Evolutionary conservation across 2,888 invertebrate species (phyloP), one percentile per base, ranked within the genome.

Genomic region (Boloria euphrosyne): DNA sequence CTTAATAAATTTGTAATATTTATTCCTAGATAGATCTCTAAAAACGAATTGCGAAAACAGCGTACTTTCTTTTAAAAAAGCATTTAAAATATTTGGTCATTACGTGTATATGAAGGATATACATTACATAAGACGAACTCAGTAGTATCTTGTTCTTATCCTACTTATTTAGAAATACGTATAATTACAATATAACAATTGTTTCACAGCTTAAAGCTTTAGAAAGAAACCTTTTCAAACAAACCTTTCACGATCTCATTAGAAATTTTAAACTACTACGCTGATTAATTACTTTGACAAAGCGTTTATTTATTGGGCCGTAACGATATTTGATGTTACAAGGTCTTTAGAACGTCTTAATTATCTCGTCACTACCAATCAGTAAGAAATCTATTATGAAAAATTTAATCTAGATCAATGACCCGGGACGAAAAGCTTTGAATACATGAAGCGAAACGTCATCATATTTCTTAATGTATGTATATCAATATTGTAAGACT

Each of bases 351-450:
- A 49, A 59, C 50, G 59, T 17, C 50, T 59, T 50, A 59, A 59
- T 59, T 59, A 59, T 38, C 16, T 38, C 49, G 59, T 59, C 59
- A 50, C 10, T 2, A 17, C 14, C 49, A 31, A 50, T 59, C 47
- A 50, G 31, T 59, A 61, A 61, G 46, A 52, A 50, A 43, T 49
- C 55, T 66, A 59, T 62, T 63, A 52, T 18, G 54, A 60, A 66
- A 55, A 62, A 66, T 60, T 10, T 46, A 7, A 52, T 27, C 46
- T 52, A 66, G 68, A 60, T 62, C 69, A 63, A 64, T 57, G 63
- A 64, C 61, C 67, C 52, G 63, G 50, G 10, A 67, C 61, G 58
- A 67, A 69, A 69, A 69, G 46, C 64, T 55, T 61, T 69, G 66
- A 64, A 64, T 54, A 61, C 55, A 53, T 62, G 67, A 67, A 65